A percentile compares a stretch with the other conserved stretches of the same genome.
phyloP scores from a whole-genome alignment of 2,888 invertebrate genomes.

The Ramazzottius varieornatus region DNA sequence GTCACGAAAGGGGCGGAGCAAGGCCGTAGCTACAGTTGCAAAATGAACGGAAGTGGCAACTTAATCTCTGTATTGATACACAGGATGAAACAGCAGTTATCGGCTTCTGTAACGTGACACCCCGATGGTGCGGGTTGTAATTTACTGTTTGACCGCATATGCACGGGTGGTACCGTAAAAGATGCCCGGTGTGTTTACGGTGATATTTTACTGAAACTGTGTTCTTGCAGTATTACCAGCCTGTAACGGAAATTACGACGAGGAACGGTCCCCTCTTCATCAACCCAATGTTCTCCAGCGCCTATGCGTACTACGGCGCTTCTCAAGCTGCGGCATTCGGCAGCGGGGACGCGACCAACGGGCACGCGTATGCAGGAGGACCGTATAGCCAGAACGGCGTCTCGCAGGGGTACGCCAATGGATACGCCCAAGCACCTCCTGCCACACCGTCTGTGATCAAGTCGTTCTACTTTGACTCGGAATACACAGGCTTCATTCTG shows the following conservation, averaged over 20 bases:
- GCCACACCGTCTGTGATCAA: background rate
- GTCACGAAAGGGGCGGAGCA: too few relatives aligned
- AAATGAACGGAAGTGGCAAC: too few relatives aligned
- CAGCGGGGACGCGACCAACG: background rate
- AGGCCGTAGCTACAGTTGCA: too few relatives aligned
- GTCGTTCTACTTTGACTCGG: background rate
- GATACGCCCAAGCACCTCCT: background rate
- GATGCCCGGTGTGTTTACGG: background rate
- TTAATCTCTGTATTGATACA: too few relatives aligned
- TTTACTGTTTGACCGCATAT: too few relatives aligned
- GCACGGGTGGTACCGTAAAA: too few relatives aligned
- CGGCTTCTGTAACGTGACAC: too few relatives aligned
- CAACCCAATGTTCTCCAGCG: background rate
- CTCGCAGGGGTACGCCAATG: background rate
- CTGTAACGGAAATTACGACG: background rate
- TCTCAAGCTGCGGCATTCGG: background rate
- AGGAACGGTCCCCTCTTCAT: background rate
- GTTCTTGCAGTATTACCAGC: background rate
- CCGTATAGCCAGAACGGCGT: background rate
- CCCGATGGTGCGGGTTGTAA: too few relatives aligned
- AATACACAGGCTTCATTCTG: background rate
- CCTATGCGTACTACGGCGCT: background rate
- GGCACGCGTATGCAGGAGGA: too few relatives aligned
- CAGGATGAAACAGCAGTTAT: too few relatives aligned
- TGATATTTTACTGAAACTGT: background rate